These are phyloP conservation scores for Dasyprocta punctata DNA, from an alignment of 2,113 vertebrate species.

Conservation along the genomic window DNA sequence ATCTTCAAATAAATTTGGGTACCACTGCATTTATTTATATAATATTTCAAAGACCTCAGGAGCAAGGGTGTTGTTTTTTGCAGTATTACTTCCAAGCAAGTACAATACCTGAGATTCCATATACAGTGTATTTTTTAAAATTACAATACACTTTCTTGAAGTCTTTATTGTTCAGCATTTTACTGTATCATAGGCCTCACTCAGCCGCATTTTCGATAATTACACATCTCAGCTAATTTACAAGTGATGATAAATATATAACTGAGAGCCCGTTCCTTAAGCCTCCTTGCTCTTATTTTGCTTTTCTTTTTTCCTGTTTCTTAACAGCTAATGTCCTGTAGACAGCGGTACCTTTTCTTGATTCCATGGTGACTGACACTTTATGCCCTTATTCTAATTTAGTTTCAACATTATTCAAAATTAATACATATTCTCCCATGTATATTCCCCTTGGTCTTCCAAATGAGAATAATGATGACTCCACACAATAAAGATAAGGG, in stretches of 20 bases:
- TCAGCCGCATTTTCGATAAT: neutral
- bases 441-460: constrained; percentile 38
- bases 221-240: neutral
- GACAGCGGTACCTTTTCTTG: neutral
- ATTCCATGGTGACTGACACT: neutral
- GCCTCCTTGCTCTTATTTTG: neutral
- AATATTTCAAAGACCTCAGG: neutral
- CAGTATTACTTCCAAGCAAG: neutral
- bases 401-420: constrained; percentile 46
- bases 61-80: neutral
- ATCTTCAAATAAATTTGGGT: neutral
- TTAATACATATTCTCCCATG: neutral
- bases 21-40: neutral
- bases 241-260: neutral
- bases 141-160: neutral
- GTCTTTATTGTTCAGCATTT: constrained; percentile 21
- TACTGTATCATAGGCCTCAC: neutral
- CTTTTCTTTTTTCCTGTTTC: neutral
- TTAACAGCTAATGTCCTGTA: neutral
- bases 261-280: neutral
- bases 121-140: neutral
- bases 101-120: neutral
- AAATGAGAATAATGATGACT: constrained; percentile 56
- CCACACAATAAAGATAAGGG: constrained; percentile 55
- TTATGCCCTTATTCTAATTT: constrained; percentile 53